Conservation (phyloP, 2,888 invertebrate genomes). For the Ditula angustiorana region DNA sequence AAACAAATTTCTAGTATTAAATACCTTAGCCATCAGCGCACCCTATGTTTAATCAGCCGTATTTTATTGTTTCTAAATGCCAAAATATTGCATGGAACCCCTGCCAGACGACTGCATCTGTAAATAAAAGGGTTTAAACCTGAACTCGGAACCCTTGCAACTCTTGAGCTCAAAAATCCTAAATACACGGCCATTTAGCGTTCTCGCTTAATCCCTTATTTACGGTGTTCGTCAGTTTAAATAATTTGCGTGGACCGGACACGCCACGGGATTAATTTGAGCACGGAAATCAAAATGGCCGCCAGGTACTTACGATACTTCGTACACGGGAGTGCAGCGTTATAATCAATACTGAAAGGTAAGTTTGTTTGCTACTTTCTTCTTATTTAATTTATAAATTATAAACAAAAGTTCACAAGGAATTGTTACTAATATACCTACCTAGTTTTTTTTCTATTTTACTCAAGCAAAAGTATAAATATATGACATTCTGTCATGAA, state of each 20-base stretch:
- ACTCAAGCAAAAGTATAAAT: too few relatives aligned
- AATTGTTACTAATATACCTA: too few relatives aligned
- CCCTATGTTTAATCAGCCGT: slow-evolving; percentile 57
- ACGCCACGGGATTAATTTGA: slow-evolving; percentile 74
- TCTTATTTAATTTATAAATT: too few relatives aligned
- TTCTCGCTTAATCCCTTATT: slow-evolving; percentile 71
- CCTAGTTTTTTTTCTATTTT: too few relatives aligned
- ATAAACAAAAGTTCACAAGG: too few relatives aligned
- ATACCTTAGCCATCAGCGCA: slow-evolving; percentile 49
- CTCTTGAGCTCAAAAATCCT: slow-evolving; percentile 59
- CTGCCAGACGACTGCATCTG: slow-evolving; percentile 55
- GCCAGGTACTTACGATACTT: slow-evolving; percentile 59
- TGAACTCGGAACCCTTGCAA: slow-evolving; percentile 25
- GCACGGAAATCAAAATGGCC: slow-evolving; percentile 70
- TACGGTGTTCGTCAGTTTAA: slow-evolving; percentile 71
- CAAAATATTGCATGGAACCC: slow-evolving; percentile 58
- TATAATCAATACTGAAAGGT: neutral
- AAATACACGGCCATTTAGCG: slow-evolving; percentile 75
- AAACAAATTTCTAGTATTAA: slow-evolving; percentile 52
- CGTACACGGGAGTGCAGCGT: neutral
- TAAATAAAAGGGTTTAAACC: slow-evolving; percentile 69
- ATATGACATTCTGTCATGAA: too few relatives aligned
- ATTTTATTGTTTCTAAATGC: slow-evolving; percentile 62
- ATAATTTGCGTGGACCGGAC: slow-evolving; percentile 72
- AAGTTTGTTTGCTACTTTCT: neutral